These are phyloP conservation scores for Magallana nippona DNA, from an alignment of 2,888 invertebrate genomes.

Conservation along the genomic window DNA sequence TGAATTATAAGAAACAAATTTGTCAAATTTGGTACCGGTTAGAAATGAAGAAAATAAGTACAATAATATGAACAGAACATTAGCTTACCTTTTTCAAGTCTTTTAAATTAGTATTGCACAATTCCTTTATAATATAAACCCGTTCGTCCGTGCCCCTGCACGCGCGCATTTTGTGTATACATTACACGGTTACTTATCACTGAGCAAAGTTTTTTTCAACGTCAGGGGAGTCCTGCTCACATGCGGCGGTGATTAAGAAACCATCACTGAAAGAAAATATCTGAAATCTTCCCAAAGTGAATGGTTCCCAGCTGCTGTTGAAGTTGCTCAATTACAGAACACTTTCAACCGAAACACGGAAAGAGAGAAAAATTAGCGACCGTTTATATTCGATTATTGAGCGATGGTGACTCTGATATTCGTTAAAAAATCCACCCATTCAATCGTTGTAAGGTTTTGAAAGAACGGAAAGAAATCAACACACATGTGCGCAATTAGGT, in stretches of 20 bases:
- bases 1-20: too few relatives aligned
- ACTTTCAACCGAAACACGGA: neutral
- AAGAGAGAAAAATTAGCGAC: neutral
- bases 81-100: neutral
- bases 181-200: neutral
- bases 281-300: constrained; percentile 6
- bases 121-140: neutral
- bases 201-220: neutral
- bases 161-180: constrained; percentile 9
- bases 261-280: constrained; percentile 7
- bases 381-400: constrained; percentile 7
- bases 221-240: neutral
- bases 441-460: neutral
- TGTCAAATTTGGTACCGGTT: too few relatives aligned
- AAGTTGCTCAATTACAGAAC: neutral
- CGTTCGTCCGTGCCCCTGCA: neutral
- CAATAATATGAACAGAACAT: neutral
- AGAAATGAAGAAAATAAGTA: too few relatives aligned
- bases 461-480: neutral
- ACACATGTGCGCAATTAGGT: neutral
- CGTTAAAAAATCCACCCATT: neutral
- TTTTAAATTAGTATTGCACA: neutral
- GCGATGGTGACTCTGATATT: neutral
- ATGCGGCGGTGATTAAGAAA: constrained; percentile 29
- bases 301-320: constrained; percentile 10